These are phyloP conservation scores for Oscheius onirici DNA, from an alignment of 2,888 invertebrate species.

Conservation along the genomic window DNA sequence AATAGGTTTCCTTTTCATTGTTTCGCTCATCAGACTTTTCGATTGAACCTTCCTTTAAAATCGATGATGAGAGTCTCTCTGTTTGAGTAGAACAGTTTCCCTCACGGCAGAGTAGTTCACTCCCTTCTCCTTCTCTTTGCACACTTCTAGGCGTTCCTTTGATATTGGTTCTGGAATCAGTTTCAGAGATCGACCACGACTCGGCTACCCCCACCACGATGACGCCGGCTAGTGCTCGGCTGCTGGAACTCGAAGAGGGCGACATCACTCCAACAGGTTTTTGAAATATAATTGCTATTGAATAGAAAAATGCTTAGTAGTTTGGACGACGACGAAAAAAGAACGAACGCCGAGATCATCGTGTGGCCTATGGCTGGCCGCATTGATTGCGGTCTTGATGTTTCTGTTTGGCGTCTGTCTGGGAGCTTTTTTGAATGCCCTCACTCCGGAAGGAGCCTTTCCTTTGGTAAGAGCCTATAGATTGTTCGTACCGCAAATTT, in stretches of 20 bases:
- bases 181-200: background rate
- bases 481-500: no score
- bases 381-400: conserved; percentile 37
- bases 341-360: conserved; percentile 1
- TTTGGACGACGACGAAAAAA: conserved; percentile 3
- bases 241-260: conserved; percentile 20
- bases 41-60: background rate
- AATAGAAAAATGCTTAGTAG: conserved; percentile 5
- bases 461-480: conserved; percentile 31
- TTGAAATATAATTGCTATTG: background rate
- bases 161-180: background rate
- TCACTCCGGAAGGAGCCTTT: conserved; percentile 38
- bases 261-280: conserved; percentile 10
- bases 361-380: conserved; percentile 17
- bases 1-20: no score
- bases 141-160: background rate
- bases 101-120: background rate
- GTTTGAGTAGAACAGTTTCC: conserved; percentile 24
- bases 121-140: background rate
- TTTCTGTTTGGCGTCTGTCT: conserved; percentile 48
- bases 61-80: background rate
- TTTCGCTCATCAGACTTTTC: no score
- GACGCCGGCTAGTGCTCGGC: conserved; percentile 19
- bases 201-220: background rate
- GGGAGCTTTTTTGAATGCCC: conserved; percentile 49